Evolutionary conservation across 2,797 vertebrate species (phyloP).

Genomic region (Nasua narica): DNA sequence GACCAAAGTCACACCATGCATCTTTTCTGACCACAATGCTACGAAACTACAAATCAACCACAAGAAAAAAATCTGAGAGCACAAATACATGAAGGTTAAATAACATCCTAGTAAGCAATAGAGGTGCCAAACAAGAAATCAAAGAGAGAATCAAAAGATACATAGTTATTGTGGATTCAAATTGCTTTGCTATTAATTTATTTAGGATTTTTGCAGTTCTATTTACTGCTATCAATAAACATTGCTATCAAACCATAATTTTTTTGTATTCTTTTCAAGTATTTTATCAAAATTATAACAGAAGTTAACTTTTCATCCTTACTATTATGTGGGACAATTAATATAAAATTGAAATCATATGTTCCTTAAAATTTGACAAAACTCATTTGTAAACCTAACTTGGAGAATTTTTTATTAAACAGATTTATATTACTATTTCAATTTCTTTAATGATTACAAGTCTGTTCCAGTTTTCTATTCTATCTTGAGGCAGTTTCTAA

Average conservation of each 20-base stretch:
- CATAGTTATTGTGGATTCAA: not conserved
- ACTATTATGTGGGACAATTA: not conserved
- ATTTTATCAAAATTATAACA: not conserved
- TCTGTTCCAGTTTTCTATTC: not conserved
- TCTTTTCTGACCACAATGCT: not conserved
- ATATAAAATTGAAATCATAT: not conserved
- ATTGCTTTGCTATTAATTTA: conserved; percentile 8
- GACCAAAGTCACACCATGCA: not conserved
- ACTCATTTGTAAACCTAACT: not conserved
- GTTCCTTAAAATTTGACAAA: not conserved
- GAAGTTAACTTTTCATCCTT: not conserved
- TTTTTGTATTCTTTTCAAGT: not conserved
- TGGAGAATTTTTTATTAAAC: not conserved
- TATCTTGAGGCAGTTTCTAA: not conserved
- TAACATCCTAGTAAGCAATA: not conserved
- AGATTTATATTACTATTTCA: not conserved
- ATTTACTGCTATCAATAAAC: not conserved
- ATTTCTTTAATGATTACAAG: not conserved
- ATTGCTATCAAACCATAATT: not conserved
- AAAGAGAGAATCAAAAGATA: not conserved
- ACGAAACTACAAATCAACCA: not conserved
- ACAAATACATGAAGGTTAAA: not conserved
- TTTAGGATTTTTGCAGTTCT: not conserved
- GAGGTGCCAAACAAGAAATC: not conserved
- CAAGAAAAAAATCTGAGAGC: not conserved